phyloP scores from a whole-genome alignment of 2,113 vertebrate genomes.

The Pao palembangensis region DNA sequence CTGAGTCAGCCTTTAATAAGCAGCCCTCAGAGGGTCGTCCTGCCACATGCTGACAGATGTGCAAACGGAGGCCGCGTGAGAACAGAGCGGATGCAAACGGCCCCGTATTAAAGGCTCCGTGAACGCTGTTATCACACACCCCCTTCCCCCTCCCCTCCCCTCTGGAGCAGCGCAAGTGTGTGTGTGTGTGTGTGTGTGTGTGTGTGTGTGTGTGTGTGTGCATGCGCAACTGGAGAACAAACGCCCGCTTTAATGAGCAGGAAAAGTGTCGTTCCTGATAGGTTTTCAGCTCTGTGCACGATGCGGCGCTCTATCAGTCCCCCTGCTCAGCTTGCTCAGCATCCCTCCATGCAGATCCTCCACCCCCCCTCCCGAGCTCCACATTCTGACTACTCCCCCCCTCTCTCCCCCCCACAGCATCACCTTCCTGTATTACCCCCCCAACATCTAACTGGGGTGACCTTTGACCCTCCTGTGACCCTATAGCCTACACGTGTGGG shows the following conservation, averaged over 20 bases:
- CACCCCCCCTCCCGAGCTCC: slow-evolving; percentile 29
- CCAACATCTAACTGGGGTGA: background rate
- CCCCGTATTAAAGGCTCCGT: background rate
- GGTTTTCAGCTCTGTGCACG: slow-evolving; percentile 16
- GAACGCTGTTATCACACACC: background rate
- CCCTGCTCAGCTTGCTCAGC: slow-evolving; percentile 49
- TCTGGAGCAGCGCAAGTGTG: background rate
- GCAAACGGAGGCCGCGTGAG: slow-evolving; percentile 15
- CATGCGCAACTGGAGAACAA: too few species aligned
- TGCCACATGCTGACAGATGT: slow-evolving; percentile 35
- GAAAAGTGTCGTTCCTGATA: slow-evolving; percentile 17
- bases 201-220: too few species aligned
- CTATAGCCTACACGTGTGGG: background rate
- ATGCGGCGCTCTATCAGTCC: background rate
- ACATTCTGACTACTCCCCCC: background rate
- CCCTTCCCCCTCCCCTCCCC: background rate
- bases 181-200: too few species aligned
- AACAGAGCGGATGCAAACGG: slow-evolving; percentile 18
- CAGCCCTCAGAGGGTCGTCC: slow-evolving; percentile 41
- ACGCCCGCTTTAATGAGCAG: background rate
- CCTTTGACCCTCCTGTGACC: slow-evolving; percentile 36
- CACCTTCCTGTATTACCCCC: background rate
- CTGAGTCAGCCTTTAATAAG: slow-evolving; percentile 63
- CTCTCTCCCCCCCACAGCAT: background rate
- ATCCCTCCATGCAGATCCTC: slow-evolving; percentile 41